Evolutionary conservation across 2,888 invertebrate species (phyloP).

Genomic region (Masnerella sp.): DNA sequence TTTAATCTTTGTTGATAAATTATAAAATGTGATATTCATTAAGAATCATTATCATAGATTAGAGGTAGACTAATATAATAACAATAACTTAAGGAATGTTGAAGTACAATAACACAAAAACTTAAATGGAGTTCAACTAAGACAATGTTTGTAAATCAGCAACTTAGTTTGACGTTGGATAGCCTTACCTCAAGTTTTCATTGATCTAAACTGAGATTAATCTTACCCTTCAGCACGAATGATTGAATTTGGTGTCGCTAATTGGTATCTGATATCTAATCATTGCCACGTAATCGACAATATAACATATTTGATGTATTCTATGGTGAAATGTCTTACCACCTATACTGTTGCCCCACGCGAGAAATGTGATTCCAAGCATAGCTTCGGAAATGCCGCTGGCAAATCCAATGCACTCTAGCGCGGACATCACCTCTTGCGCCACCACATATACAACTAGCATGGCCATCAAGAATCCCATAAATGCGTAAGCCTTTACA

Average conservation of each 20-base stretch:
- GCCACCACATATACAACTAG: constrained; percentile 82
- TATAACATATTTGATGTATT: constrained; percentile 38
- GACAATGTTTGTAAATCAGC: no score
- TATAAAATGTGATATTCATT: no score
- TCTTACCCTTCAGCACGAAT: constrained; percentile 5
- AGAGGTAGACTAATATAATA: no score
- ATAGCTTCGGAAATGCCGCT: constrained; percentile 80
- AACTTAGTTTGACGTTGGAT: no score
- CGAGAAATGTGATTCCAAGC: constrained; percentile 82
- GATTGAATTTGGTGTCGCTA: constrained; percentile 30
- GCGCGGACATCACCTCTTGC: constrained; percentile 80
- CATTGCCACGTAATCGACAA: constrained; percentile 45
- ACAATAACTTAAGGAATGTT: no score
- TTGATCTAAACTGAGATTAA: constrained; percentile 12
- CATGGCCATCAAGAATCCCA: constrained; percentile 80
- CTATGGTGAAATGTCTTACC: constrained; percentile 68
- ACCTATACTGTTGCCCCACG: constrained; percentile 83
- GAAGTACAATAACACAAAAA: no score
- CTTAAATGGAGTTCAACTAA: no score
- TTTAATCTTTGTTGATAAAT: no score
- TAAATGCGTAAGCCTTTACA: constrained; percentile 78
- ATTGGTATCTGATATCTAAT: constrained; percentile 37
- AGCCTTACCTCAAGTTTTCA: no score
- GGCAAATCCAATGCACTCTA: constrained; percentile 81
- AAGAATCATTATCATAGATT: no score